Evolutionary conservation across 2,888 invertebrate genomes (phyloP).

Genomic region (Argynnis bischoffii): DNA sequence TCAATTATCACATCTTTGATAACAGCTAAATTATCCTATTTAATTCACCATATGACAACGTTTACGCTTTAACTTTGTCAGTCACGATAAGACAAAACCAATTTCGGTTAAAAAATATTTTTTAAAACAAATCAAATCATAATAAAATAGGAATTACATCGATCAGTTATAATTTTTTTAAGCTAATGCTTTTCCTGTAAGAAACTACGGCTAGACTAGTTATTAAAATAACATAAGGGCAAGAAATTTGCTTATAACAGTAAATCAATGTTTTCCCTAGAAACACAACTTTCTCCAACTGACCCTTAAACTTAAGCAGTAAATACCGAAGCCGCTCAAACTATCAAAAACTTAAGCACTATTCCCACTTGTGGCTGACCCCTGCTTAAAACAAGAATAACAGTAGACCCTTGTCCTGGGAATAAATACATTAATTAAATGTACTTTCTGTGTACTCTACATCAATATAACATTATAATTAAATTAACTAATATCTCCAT

Average conservation of each 20-base stretch:
- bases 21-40: too few species aligned
- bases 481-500: neutral
- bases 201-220: too few species aligned
- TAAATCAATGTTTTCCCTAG: conserved; percentile 53
- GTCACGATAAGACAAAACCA: too few species aligned
- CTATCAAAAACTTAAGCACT: conserved; percentile 79
- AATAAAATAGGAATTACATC: too few species aligned
- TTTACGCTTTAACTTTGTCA: too few species aligned
- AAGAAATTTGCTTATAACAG: conserved; percentile 26
- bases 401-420: conserved; percentile 49
- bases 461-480: conserved; percentile 38
- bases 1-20: too few species aligned
- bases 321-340: conserved; percentile 78
- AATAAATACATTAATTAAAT: conserved; percentile 53
- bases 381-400: conserved; percentile 60
- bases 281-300: conserved; percentile 63
- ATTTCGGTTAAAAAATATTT: neutral
- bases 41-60: too few species aligned
- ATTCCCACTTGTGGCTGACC: conserved; percentile 69
- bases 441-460: conserved; percentile 43
- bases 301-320: conserved; percentile 78
- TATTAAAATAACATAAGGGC: conserved; percentile 3
- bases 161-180: too few species aligned
- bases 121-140: neutral
- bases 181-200: too few species aligned